These are phyloP conservation scores for Chunga burmeisteri DNA, from an alignment of 2,113 vertebrate species.

Conservation along the genomic window DNA sequence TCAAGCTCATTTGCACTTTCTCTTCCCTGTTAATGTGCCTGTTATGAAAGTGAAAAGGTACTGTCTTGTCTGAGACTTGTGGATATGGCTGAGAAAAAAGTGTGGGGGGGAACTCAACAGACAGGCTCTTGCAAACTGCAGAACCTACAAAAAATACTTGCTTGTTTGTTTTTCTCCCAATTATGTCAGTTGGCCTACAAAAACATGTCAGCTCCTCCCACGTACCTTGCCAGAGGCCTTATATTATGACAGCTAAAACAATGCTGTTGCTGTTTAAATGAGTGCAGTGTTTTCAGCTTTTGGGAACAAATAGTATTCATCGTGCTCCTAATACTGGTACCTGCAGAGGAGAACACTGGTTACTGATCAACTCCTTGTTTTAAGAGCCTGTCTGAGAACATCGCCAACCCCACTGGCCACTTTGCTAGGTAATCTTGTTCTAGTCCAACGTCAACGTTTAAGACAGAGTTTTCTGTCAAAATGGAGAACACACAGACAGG, in stretches of 20 bases:
- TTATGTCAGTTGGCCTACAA: conserved; percentile 31
- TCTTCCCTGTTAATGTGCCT: neutral
- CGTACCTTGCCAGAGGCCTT: neutral
- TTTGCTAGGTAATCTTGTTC: neutral
- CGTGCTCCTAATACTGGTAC: neutral
- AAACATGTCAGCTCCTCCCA: conserved; percentile 32
- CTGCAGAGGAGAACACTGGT: neutral
- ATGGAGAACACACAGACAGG: neutral
- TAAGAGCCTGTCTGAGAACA: neutral
- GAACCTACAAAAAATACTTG: neutral
- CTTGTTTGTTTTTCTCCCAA: neutral
- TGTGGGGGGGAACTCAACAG: neutral
- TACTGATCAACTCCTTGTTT: neutral
- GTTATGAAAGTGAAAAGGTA: neutral
- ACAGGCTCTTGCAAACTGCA: neutral
- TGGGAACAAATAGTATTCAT: neutral
- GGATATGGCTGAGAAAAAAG: neutral
- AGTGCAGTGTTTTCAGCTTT: neutral
- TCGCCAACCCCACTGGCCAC: neutral
- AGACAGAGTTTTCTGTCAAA: neutral
- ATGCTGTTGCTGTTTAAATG: conserved; percentile 1
- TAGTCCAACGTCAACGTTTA: neutral
- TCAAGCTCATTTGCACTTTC: neutral
- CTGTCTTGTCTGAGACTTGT: neutral
- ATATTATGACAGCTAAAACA: conserved; percentile 12